A percentile compares a stretch with the other conserved stretches of the same genome.
Conservation (phyloP, 1,140 invertebrate species). For the Diprion similis region DNA sequence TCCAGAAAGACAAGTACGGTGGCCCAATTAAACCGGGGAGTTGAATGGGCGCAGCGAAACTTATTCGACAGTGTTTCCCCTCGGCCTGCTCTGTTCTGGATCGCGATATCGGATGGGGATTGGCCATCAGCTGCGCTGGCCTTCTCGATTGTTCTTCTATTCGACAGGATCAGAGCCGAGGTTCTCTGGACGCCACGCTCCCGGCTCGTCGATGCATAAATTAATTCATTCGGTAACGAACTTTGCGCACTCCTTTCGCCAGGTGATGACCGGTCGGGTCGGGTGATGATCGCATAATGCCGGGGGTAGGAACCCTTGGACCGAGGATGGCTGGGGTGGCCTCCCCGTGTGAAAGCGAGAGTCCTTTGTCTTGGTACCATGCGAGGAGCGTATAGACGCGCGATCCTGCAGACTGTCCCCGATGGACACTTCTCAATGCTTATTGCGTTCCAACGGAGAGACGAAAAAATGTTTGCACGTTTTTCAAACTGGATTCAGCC, state of each 20-base stretch:
- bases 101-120: not conserved
- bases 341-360: not conserved
- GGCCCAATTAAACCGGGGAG: not conserved
- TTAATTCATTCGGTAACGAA: slow-evolving; percentile 3
- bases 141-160: not conserved
- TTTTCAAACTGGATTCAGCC: no score
- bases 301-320: no score
- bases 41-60: not conserved
- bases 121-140: not conserved
- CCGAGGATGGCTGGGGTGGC: no score
- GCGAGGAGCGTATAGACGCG: not conserved
- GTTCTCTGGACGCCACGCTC: no score
- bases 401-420: no score
- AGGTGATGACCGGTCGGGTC: not conserved
- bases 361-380: not conserved
- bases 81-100: no score
- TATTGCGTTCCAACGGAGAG: no score
- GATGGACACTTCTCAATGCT: no score
- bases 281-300: no score
- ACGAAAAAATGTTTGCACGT: no score
- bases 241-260: not conserved
- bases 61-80: no score
- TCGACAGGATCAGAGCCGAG: not conserved
- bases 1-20: not conserved
- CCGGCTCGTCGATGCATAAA: not conserved